Conservation (phyloP, 2,797 vertebrate genomes). For the Gallirallus australis region DNA sequence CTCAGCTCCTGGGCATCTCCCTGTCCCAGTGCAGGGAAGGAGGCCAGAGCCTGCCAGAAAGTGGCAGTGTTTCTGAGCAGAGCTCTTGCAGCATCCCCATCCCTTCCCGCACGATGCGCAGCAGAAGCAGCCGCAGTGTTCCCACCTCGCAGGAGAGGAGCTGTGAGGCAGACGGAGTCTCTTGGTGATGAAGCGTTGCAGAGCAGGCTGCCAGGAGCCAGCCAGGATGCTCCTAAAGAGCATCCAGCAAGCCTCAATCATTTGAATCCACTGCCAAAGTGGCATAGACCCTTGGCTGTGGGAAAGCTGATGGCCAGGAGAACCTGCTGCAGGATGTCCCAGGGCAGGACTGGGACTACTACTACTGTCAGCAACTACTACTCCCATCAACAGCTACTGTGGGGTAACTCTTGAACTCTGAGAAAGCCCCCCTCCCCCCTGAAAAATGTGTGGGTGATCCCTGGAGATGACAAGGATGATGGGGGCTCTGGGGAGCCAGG, state of each 20-base stretch:
- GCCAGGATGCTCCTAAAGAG: not conserved
- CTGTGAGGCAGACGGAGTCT: not conserved
- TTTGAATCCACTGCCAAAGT: fast-evolving
- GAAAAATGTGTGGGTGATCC: too few relatives aligned
- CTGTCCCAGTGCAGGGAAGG: not conserved
- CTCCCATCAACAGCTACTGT: not conserved
- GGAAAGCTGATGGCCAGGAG: not conserved
- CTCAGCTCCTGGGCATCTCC: not conserved
- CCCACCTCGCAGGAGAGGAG: not conserved
- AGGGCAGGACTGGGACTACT: not conserved
- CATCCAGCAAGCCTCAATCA: not conserved
- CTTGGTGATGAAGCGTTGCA: not conserved
- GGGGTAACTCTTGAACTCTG: not conserved
- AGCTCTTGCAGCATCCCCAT: constrained; percentile 11
- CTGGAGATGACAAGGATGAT: not conserved
- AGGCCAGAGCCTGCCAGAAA: constrained; percentile 1
- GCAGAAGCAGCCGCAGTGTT: not conserved
- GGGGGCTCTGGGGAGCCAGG: not conserved
- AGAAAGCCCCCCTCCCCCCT: fast-evolving
- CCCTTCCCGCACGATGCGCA: not conserved
- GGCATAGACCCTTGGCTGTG: not conserved
- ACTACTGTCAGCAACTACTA: too few relatives aligned
- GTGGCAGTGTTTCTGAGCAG: constrained; percentile 38
- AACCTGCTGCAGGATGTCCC: not conserved
- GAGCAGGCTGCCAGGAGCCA: not conserved